Base-by-base conservation (phyloP, 2,888 invertebrate species). In the Crepidodera aurea region DNA sequence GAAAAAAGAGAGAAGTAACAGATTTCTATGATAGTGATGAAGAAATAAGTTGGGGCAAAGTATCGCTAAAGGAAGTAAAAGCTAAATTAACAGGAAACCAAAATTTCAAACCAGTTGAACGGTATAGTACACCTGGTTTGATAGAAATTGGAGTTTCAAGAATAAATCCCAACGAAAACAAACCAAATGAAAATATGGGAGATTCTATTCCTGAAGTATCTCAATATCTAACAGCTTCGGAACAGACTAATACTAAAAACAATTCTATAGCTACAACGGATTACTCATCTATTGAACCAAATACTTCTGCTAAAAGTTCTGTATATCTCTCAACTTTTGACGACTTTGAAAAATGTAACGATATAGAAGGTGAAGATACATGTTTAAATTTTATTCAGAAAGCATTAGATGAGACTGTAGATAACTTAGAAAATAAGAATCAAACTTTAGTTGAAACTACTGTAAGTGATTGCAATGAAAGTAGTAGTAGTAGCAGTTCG, bases 11-110 rank as follows among this genome's bases (percentile, higher is more conserved):
- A 18, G 22, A 48, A 12, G 57, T 60, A 55, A 57, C 54, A 48
- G 40, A 56, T 19, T 66, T 39, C 13, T 66, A 61, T 8, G 50
- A 51, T 37, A 61, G 63, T 16, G 63, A 66, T 5, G 66, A 66
- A 37, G 66, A 61, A 44, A 44, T 66, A 1, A 59, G 60, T n/a
- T 66, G 58, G 51, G 66, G 66, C 1, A 63, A 60, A n/a, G 12
- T 61, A 13, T 61, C 63, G 6, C 46, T 64, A 27, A 51, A 46
- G 46, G 66, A 66, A 50, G 56, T 59, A 8, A 66, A 62, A 37
- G 37, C 32, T 1, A 66, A 50, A 59, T 61, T 16, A 66, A n/a
- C n/a, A n/a, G n/a, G n/a, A n/a, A n/a, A n/a, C n/a, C n/a, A n/a
- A n/a, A n/a, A n/a, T n/a, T n/a, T n/a, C n/a, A 64, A 37, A 32